Percentiles rank a stretch among this genome's conserved stretches.
These are phyloP conservation scores for Lordiphosa andalusiaca DNA, from an alignment of 2,888 invertebrate species.

Conservation along the genomic window DNA sequence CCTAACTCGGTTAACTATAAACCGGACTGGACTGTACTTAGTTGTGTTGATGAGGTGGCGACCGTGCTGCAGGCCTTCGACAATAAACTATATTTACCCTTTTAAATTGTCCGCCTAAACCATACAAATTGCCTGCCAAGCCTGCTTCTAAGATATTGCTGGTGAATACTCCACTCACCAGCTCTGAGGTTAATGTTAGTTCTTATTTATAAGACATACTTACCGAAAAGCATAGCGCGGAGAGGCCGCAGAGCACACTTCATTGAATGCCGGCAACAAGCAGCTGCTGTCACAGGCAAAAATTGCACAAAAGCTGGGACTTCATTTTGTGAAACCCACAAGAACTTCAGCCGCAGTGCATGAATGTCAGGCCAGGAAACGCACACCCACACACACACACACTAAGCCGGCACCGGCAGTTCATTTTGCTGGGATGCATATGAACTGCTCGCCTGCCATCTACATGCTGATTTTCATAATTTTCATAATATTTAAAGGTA, in stretches of 20 bases:
- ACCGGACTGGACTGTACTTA: too few relatives aligned
- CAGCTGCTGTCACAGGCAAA: conserved; percentile 54
- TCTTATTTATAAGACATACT: too few relatives aligned
- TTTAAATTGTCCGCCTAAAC: too few relatives aligned
- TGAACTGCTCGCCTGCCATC: conserved; percentile 24
- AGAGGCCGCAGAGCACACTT: too few relatives aligned
- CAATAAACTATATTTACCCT: too few relatives aligned
- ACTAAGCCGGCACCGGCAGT: conserved; percentile 46
- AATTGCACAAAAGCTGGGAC: conserved; percentile 49
- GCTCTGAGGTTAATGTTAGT: background rate
- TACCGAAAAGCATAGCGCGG: too few relatives aligned
- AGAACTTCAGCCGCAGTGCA: conserved; percentile 51
- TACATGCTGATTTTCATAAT: conserved; percentile 56
- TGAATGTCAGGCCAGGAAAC: conserved; percentile 38
- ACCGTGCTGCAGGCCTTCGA: too few relatives aligned
- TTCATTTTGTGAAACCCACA: conserved; percentile 61
- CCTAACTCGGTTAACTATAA: too few relatives aligned
- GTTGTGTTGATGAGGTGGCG: too few relatives aligned
- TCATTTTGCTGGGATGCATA: conserved; percentile 39
- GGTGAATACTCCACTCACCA: too few relatives aligned
- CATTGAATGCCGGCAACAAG: background rate
- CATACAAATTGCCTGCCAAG: too few relatives aligned
- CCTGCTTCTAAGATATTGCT: too few relatives aligned
- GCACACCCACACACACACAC: background rate
- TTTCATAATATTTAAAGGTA: conserved; percentile 67